Evolutionary conservation across 2,797 vertebrate species (phyloP).

Genomic region (Premnoplex brunnescens): DNA sequence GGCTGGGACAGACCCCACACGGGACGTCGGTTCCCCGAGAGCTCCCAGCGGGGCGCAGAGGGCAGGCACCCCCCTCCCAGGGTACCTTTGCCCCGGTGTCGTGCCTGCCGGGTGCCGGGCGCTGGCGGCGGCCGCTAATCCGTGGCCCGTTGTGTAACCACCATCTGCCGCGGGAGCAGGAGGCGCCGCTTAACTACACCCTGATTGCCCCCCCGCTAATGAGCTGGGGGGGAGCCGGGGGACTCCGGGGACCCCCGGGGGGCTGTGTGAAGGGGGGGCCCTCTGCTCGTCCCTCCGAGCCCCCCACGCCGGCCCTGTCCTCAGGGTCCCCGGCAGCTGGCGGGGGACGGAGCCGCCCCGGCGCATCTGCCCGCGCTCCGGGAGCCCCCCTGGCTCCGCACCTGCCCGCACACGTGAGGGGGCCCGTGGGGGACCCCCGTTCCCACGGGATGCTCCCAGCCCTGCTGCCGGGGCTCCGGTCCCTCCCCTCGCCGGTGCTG

Average conservation of each 20-base stretch:
- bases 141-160: neutral
- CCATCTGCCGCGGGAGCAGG: neutral
- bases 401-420: neutral
- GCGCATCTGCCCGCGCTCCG: neutral
- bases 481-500: neutral
- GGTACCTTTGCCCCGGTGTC: neutral
- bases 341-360: neutral
- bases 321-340: neutral
- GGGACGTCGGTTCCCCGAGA: no score
- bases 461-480: neutral
- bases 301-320: neutral
- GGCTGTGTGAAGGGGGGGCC: neutral
- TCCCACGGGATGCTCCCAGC: neutral
- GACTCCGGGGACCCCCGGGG: neutral
- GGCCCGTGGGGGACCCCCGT: fast-evolving
- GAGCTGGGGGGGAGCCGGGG: neutral
- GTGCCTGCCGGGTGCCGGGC: neutral
- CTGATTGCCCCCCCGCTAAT: neutral
- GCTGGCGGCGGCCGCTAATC: neutral
- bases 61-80: no score
- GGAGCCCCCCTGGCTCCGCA: neutral
- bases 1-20: neutral
- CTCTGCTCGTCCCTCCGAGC: neutral
- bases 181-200: neutral
- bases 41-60: neutral